These are phyloP conservation scores for Eudasyphora cyanicolor DNA, from an alignment of 2,888 invertebrate species.

Conservation along the genomic window DNA sequence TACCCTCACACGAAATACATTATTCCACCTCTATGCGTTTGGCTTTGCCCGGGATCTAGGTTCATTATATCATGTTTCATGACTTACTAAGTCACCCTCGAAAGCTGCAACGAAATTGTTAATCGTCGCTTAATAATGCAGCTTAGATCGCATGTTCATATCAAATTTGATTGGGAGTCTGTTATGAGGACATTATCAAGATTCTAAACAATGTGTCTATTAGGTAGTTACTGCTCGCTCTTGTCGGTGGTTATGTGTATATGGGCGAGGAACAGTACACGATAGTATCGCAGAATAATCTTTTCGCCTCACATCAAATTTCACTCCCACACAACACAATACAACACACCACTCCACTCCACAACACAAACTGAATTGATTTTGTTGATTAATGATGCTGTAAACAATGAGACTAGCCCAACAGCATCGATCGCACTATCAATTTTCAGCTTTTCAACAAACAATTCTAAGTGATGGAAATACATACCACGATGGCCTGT, in stretches of 20 bases:
- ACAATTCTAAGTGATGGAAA: background rate
- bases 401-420: background rate
- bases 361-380: background rate
- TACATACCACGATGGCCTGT: too few relatives aligned
- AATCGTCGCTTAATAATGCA: background rate
- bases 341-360: background rate
- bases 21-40: too few relatives aligned
- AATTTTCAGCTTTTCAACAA: background rate
- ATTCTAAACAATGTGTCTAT: slow-evolving; percentile 28
- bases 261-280: too few relatives aligned
- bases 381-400: slow-evolving; percentile 18
- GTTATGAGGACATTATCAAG: slow-evolving; percentile 3
- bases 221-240: slow-evolving; percentile 1
- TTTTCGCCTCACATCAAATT: background rate
- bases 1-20: too few relatives aligned
- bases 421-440: background rate
- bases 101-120: too few relatives aligned
- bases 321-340: slow-evolving; percentile 12
- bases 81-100: too few relatives aligned
- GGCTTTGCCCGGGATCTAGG: too few relatives aligned
- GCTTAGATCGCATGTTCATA: slow-evolving; percentile 27
- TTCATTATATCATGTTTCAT: too few relatives aligned
- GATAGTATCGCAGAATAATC: background rate
- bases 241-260: too few relatives aligned
- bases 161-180: slow-evolving; percentile 20